Evolutionary conservation across 1,140 invertebrate species (phyloP), one percentile per base, ranked within the genome.

Genomic region (Pseudomyrmex pallidus): DNA sequence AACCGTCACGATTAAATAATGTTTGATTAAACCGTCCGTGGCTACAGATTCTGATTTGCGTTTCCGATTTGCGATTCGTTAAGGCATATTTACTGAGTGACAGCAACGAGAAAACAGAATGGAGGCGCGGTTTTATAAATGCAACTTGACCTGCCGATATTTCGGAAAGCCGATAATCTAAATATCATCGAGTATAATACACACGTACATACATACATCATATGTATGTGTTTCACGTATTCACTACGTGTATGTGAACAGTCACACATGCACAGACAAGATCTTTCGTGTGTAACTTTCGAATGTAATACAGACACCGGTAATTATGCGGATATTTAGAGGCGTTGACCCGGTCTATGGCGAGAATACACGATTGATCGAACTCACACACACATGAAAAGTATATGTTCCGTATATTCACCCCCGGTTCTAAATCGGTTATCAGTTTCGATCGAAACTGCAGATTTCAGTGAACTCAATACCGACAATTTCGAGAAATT

Each of bases 361-460:
- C 35, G 15, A 57, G 35, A 78, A 78, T 78, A 68, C 52, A 50
- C 52, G 44, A 80, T 70, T 78, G 76, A 78, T 70, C 15, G 64
- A 13, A 56, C 13, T 15, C 15, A 3, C 17, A 15, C 9, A 25
- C 5, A 7, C 22, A 66, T 48, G 25, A 52, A 52, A n/a, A 20
- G 2, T 20, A 0, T 35, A 35, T 35, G 1, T 7, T 20, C 52
- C 64, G 52, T 70, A 7, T 59, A 59, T 78, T 59, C 20, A 61
- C 52, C 52, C 13, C 5, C 63, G 54, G 12, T 10, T 57, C 17
- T 54, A 54, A 76, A 76, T 48, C 2, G 10, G 20, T 35, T 59
- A 44, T 59, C 64, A 4, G 44, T 35, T 35, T 35, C 54, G 35
- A 70, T 35, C n/a, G 22, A 48, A 72, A 35, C 12, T 59, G n/a